A percentile compares a stretch with the other conserved stretches of the same genome.
Conservation (phyloP, 2,797 vertebrate genomes). For the Scyliorhinus canicula region DNA sequence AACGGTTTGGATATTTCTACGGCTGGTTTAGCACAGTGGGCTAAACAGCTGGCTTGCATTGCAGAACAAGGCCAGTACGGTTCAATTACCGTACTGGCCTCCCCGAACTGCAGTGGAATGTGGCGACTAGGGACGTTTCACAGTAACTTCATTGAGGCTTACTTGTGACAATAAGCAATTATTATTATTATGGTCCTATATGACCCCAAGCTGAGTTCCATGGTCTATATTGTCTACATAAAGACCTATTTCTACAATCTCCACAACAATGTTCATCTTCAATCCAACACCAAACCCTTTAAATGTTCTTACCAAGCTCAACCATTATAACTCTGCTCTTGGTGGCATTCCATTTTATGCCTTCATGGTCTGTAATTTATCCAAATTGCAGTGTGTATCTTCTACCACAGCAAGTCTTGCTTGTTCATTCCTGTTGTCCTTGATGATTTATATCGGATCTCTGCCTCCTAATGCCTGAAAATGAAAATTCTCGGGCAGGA, state of each 20-base stretch:
- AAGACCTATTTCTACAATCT: not conserved
- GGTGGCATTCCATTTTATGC: not conserved
- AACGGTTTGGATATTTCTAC: too few relatives aligned
- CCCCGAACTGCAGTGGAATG: too few relatives aligned
- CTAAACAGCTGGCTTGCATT: too few relatives aligned
- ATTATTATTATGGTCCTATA: too few relatives aligned
- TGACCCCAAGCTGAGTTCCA: not conserved
- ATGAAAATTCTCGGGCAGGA: not conserved
- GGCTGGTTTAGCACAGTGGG: too few relatives aligned
- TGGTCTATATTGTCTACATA: not conserved
- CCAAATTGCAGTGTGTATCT: not conserved
- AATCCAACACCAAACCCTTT: not conserved
- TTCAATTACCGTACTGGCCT: too few relatives aligned
- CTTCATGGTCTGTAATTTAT: not conserved
- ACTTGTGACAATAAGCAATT: too few relatives aligned
- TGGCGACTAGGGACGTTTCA: too few relatives aligned
- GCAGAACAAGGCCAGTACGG: too few relatives aligned
- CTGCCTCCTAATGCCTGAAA: not conserved
- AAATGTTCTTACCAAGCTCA: not conserved
- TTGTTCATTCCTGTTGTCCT: not conserved
- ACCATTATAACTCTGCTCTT: not conserved
- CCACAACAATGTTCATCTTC: not conserved
- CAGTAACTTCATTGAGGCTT: too few relatives aligned
- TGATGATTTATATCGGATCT: not conserved
- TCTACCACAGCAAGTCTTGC: too few relatives aligned